Evolutionary conservation across 2,888 invertebrate species (phyloP), one percentile per base, ranked within the genome.

Genomic region (Eumerus sabulonum): DNA sequence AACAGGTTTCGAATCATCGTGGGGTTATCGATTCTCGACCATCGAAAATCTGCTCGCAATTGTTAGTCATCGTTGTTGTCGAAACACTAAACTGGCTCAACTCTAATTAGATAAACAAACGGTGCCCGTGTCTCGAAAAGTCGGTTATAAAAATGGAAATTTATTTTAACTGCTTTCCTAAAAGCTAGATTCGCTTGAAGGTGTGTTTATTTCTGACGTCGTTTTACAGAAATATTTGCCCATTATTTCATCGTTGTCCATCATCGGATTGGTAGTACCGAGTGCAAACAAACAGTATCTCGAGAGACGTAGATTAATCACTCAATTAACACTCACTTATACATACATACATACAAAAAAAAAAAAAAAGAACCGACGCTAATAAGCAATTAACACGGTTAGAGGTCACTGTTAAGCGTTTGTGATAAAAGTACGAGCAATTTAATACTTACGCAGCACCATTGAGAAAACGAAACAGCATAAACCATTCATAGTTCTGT

Each of bases 401-500:
- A 68, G 64, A 79, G 74, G 68, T 56, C 79, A 70, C 35, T 44
- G 18, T 9, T 36, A 50, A 59, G 18, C 67, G 35, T 57, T 63
- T 35, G 57, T 50, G 68, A 19, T 42, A 36, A 62, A 54, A 54
- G 27, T 27, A 40, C 0, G 14, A 38, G 14, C 17, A 48, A 38
- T 35, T n/a, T 51, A 13, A 45, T 85, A 94, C 96, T 95, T 91
- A 97, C 96, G 97, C 97, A 86, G 97, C 95, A 84, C 97, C 97
- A 88, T 97, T 97, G 85, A 97, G 91, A 88, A 97, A 96, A 86
- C 97, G 92, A 90, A 96, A 95, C 84, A 96, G 88, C 93, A 97
- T 94, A 90, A 97, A 97, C 84, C 95, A 91, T 90, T 93, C 94
- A 90, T 94, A 97, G 86, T 92, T 92, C 90, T 96, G 97, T 85